Conservation (phyloP, 2,113 vertebrate species). For the Noturus placidus region DNA sequence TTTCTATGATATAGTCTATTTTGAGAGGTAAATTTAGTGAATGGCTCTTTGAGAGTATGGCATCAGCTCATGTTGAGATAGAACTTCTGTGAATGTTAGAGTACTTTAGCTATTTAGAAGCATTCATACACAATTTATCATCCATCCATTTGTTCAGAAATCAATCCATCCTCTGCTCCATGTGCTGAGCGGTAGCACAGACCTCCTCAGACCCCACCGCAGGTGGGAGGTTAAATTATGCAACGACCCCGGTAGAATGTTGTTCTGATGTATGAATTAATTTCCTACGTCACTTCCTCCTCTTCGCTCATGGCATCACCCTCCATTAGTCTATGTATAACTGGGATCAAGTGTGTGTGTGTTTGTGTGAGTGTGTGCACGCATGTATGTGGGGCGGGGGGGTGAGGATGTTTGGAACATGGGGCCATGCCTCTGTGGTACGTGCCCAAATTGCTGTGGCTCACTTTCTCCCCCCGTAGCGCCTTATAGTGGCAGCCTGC, state of each 20-base stretch:
- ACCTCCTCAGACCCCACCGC: conserved; percentile 69
- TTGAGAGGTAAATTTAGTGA: conserved; percentile 76
- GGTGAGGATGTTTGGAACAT: conserved; percentile 69
- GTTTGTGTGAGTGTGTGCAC: conserved; percentile 39
- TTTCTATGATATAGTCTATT: conserved; percentile 83
- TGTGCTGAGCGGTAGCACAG: conserved; percentile 64
- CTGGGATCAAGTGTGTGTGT: conserved; percentile 41
- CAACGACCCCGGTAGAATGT: conserved; percentile 80
- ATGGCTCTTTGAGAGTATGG: conserved; percentile 71
- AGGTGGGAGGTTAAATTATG: conserved; percentile 75
- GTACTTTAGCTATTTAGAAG: conserved; percentile 69
- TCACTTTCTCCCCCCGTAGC: conserved; percentile 81
- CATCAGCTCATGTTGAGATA: conserved; percentile 49
- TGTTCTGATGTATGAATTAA: conserved; percentile 73
- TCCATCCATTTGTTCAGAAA: conserved; percentile 53
- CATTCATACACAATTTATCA: conserved; percentile 66
- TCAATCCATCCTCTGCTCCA: conserved; percentile 59
- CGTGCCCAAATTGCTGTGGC: conserved; percentile 70
- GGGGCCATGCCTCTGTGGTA: conserved; percentile 72
- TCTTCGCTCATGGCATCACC: conserved; percentile 47
- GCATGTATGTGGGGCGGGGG: conserved; percentile 45
- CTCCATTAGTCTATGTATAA: conserved; percentile 55
- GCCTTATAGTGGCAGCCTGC: conserved; percentile 84
- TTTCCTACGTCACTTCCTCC: conserved; percentile 65
- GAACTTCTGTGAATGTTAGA: conserved; percentile 68